A percentile compares a stretch with the other conserved stretches of the same genome.
Evolutionary conservation across 2,113 vertebrate species (phyloP).

Genomic region (Polypterus bichir): DNA sequence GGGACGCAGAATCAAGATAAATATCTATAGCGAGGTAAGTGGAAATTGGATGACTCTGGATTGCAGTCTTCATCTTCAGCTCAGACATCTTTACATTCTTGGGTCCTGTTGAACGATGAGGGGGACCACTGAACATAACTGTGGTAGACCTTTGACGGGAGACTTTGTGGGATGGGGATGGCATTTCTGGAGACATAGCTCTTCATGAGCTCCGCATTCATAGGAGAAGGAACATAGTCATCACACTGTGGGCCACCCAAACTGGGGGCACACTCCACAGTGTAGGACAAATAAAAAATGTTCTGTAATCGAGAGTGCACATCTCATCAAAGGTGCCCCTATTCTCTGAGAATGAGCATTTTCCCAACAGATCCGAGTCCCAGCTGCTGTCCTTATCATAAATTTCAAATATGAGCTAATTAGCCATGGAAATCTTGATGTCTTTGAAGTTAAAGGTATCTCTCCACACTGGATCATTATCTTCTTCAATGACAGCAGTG

Average conservation of each 20-base stretch:
- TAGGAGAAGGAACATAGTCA: constrained; percentile 27
- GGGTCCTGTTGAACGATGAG: no score
- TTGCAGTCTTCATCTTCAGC: no score
- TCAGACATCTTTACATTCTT: no score
- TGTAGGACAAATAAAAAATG: constrained; percentile 26
- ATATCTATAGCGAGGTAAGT: no score
- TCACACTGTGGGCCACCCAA: constrained; percentile 22
- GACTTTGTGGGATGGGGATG: no score
- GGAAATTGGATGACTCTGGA: no score
- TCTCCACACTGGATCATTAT: constrained; percentile 52
- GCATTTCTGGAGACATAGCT: no score
- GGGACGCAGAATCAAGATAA: no score
- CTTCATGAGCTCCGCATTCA: no score
- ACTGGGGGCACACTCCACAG: constrained; percentile 18
- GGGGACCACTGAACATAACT: no score
- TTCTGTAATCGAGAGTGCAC: constrained; percentile 46
- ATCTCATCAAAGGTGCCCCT: constrained; percentile 20
- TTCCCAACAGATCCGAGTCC: constrained; percentile 61
- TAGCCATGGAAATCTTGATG: constrained; percentile 16
- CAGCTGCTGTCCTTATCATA: constrained; percentile 62
- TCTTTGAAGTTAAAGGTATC: constrained; percentile 33
- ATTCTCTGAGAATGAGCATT: constrained; percentile 28
- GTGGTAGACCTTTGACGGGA: no score
- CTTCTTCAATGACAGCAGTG: constrained; percentile 35
- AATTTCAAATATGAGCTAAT: constrained; percentile 49